Evolutionary conservation across 2,113 vertebrate genomes (phyloP), one percentile per base, ranked within the genome.

Genomic region (Centropus bengalensis): DNA sequence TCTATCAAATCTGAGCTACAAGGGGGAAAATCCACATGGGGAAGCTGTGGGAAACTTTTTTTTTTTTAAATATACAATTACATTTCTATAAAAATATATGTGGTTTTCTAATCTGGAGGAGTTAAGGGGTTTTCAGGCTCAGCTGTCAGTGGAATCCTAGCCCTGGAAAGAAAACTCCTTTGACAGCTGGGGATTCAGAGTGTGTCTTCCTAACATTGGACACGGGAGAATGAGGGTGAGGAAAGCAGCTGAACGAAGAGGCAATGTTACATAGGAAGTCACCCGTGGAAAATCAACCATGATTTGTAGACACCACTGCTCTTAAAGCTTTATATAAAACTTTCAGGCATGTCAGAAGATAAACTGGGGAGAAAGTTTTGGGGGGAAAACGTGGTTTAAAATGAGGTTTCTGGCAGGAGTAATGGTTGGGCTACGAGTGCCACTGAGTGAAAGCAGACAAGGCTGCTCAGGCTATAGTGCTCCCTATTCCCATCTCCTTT

Each of bases 51-150:
- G 88, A 92, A 93, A 86, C 45, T 30, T 74, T 78, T 45, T 45
- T 45, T 45, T 45, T 92, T 94, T 91, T 92, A 96, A 97, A 97
- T 95, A 97, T 40, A 97, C 91, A 94, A 63, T 84, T 95, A 82
- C 44, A 75, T 97, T 94, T 96, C 95, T 97, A 97, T 96, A 98
- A 97, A 98, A 98, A 98, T 97, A 97, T 81, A 96, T 60, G 86
- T 89, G 93, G 89, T 86, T 58, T 82, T 95, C 69, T 96, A 96
- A 97, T 96, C 91, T 96, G 87, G 92, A 91, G 91, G 92, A 97
- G 74, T 95, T 86, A 94, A 89, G 86, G 30, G 40, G 52, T 78
- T 71, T 94, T 93, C 91, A 95, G 85, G 91, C 91, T 96, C 94
- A 95, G 93, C 95, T 97, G 96, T 82, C 95, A 85, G 84, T 27